A percentile compares a stretch with the other conserved stretches of the same genome.
Conservation (phyloP, 2,113 vertebrate genomes). For the Podocnemis expansa region DNA sequence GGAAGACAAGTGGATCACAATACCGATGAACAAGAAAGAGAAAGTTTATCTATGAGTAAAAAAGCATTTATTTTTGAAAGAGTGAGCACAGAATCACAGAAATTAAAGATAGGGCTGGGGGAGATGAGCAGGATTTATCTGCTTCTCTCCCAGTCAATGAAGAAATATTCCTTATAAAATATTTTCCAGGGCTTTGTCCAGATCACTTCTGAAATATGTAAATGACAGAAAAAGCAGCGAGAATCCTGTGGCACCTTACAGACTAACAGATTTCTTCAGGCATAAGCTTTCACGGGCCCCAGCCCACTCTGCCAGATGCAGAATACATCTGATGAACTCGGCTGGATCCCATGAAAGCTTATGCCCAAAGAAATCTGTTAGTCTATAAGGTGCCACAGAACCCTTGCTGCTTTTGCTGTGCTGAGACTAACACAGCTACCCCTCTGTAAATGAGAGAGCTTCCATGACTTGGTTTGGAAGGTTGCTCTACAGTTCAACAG, state of each 20-base stretch:
- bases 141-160: not conserved
- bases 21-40: not conserved
- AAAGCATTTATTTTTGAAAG: not conserved
- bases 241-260: too few species aligned
- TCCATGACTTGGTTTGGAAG: not conserved
- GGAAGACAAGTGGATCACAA: not conserved
- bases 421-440: too few species aligned
- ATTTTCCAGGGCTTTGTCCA: not conserved
- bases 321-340: too few species aligned
- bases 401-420: too few species aligned
- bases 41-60: not conserved
- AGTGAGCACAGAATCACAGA: not conserved
- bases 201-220: not conserved
- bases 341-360: too few species aligned
- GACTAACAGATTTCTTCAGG: too few species aligned
- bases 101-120: conserved; percentile 12
- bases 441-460: not conserved
- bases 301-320: too few species aligned
- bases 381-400: too few species aligned
- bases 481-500: not conserved
- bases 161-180: not conserved
- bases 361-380: too few species aligned
- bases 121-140: not conserved
- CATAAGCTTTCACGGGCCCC: too few species aligned
- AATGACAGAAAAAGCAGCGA: too few species aligned